phyloP scores from a whole-genome alignment of 1,140 invertebrate species.

The Aradophagus sp. region DNA sequence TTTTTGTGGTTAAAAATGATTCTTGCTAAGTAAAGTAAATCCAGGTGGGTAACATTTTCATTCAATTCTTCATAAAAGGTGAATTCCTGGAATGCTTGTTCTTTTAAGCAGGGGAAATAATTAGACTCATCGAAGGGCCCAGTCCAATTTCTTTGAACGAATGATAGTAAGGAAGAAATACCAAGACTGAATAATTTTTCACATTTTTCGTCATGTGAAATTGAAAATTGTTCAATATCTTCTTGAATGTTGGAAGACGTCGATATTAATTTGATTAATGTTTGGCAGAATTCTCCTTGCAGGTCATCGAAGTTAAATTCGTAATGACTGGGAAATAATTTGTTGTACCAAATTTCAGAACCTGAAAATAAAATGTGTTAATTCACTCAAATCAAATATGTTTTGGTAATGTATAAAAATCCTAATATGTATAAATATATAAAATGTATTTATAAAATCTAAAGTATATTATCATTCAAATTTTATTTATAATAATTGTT shows the following conservation, averaged over 20 bases:
- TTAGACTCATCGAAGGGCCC: conserved; percentile 77
- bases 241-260: conserved; percentile 6
- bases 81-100: conserved; percentile 74
- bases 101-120: conserved; percentile 76
- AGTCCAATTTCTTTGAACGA: conserved; percentile 88
- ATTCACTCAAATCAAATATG: too few species aligned
- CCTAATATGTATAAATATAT: too few species aligned
- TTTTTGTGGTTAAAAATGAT: conserved; percentile 77
- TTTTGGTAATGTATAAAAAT: too few species aligned
- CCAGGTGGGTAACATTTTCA: conserved; percentile 79
- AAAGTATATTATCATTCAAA: too few species aligned
- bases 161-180: conserved; percentile 80
- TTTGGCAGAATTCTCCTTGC: conserved; percentile 12
- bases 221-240: conserved; percentile 18
- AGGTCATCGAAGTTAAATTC: conserved; percentile 13
- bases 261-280: conserved; percentile 14
- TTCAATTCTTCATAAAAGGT: conserved; percentile 68
- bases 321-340: conserved; percentile 17
- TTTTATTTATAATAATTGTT: too few species aligned
- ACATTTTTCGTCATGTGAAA: not conserved
- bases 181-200: conserved; percentile 71
- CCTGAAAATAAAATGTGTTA: conserved; percentile 14
- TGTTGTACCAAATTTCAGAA: not conserved
- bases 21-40: conserved; percentile 81
- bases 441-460: too few species aligned